These are phyloP conservation scores for Atta colombica DNA, from an alignment of 1,140 invertebrate genomes.

Conservation along the genomic window DNA sequence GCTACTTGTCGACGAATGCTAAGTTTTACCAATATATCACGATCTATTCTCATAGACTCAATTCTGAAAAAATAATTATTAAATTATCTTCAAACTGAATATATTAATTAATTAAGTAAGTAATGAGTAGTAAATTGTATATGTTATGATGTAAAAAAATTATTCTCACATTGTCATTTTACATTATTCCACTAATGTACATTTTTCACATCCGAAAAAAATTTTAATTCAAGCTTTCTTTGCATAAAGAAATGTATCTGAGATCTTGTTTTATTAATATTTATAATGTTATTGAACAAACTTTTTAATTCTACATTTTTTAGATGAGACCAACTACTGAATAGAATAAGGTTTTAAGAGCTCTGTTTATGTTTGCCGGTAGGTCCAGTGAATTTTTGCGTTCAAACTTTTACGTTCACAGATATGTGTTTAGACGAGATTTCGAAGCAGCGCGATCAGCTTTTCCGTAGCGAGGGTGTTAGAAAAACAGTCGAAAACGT, in stretches of 20 bases:
- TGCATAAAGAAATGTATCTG: not conserved
- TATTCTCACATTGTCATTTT: not conserved
- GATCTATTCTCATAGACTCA: not conserved
- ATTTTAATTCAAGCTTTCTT: not conserved
- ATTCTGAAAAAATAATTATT: not conserved
- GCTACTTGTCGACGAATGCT: not conserved
- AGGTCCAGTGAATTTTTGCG: conserved; percentile 27
- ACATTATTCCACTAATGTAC: not conserved
- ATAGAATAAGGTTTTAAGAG: not conserved
- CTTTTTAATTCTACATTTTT: not conserved
- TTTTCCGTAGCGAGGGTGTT: conserved; percentile 69
- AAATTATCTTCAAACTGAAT: not conserved
- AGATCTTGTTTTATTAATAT: not conserved
- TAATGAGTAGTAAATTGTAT: not conserved
- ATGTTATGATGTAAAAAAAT: not conserved
- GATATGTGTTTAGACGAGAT: conserved; percentile 56
- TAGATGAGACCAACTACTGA: not conserved
- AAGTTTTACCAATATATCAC: not conserved
- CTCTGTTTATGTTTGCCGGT: conserved; percentile 25
- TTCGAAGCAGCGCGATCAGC: conserved; percentile 29
- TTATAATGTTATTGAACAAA: not conserved
- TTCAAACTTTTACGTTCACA: conserved; percentile 48
- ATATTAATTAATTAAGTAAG: not conserved
- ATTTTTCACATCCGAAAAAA: not conserved
- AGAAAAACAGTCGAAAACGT: conserved; percentile 66